Base-by-base conservation (phyloP, 2,797 vertebrate species). In the Furcifer pardalis region DNA sequence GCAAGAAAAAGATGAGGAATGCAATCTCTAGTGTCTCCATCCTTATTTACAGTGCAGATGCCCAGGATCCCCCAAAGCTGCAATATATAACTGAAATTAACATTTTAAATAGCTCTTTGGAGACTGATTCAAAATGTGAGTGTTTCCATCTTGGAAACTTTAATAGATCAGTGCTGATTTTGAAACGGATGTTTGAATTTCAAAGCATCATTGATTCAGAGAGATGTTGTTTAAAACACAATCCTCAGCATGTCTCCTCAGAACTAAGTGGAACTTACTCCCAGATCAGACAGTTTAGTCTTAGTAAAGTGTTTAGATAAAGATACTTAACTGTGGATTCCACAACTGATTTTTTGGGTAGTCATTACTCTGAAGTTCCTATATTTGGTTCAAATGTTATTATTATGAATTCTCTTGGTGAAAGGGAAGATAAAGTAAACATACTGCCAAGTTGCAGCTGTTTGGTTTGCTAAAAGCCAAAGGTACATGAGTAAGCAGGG, bases 401-500 rank as follows among this genome's bases (percentile, higher is more conserved):
- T 73, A 7, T 37, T 79, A 40, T 63, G 66, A 65, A 19, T 73
- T 79, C 42, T 73, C 9, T 56, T 73, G 77, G 83, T 27, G 74
- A 85, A 73, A 79, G 35, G 74, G 32, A 74, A 72, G 59, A 63
- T 84, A 65, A 65, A 74, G 37, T 85, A 74, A 69, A 79, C 17
- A 44, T 35, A 65, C n/a, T 79, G 77, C 77, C 77, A 85, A 85
- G 77, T 42, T 78, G 60, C 83, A 79, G 76, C 68, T 79, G 68
- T 63, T 79, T 44, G 65, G 56, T 63, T 85, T 85, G 44, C 83
- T 74, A 74, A 79, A 65, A 85, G 44, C 44, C 35, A 79, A 68
- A 83, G 82, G 77, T 35, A 59, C 65, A 83, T 77, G 82, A 69
- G 73, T 63, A 77, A 68, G 56, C 9, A 63, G 69, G 77, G 69